Evolutionary conservation across 2,888 invertebrate genomes (phyloP).

Genomic region (Pollenia griseotomentosa): DNA sequence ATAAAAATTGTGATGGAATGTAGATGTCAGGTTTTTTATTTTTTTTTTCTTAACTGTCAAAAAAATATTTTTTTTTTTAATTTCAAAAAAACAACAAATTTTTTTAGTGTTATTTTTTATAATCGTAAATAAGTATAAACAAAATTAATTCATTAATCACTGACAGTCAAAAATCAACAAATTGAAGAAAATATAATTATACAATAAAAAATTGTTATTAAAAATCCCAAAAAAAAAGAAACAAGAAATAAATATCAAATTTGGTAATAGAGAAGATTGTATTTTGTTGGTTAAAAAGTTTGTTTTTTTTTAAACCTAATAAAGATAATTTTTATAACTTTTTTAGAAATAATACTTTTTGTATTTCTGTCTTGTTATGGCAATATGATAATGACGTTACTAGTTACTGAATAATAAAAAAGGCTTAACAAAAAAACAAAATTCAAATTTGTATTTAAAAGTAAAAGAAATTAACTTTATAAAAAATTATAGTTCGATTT

Average conservation of each 20-base stretch:
- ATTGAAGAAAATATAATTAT: slow-evolving; percentile 26
- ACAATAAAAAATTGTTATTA: not conserved
- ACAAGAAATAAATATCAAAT: slow-evolving; percentile 46
- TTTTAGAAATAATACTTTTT: not conserved
- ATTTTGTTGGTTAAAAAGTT: not conserved
- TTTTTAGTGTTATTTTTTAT: slow-evolving; percentile 8
- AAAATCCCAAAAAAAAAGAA: slow-evolving; percentile 23
- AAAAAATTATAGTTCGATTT: not conserved
- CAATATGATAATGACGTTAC: slow-evolving; percentile 27
- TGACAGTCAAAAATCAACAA: slow-evolving; percentile 70
- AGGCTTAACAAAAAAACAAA: slow-evolving; percentile 30
- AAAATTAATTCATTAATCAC: slow-evolving; percentile 74
- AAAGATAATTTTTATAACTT: not conserved
- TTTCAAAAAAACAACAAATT: not conserved
- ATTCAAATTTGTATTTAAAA: not conserved
- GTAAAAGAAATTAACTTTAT: not conserved
- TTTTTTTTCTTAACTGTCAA: slow-evolving; percentile 60
- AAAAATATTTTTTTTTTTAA: slow-evolving; percentile 22
- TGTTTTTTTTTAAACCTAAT: not conserved
- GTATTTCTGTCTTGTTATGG: slow-evolving; percentile 17
- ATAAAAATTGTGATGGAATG: slow-evolving; percentile 28
- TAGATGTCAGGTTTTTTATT: slow-evolving; percentile 50
- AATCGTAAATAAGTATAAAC: slow-evolving; percentile 28
- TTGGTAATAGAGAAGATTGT: slow-evolving; percentile 24
- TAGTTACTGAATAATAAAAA: slow-evolving; percentile 43